A percentile compares a stretch with the other conserved stretches of the same genome.
phyloP scores from a whole-genome alignment of 2,888 invertebrate genomes.

The Megastigmus dorsalis region DNA sequence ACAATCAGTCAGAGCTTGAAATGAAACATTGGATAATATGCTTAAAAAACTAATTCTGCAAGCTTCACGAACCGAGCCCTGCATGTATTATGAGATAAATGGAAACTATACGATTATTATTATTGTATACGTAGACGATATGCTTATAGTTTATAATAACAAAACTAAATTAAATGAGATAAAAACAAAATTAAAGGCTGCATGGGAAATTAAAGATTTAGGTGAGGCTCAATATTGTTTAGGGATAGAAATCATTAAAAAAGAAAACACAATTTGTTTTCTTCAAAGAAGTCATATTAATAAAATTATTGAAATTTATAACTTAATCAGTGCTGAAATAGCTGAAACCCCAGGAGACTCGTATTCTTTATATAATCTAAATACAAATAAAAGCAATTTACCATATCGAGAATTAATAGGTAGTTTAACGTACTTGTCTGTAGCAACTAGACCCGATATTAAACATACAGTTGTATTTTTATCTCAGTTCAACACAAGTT shows the following conservation, averaged over 20 bases:
- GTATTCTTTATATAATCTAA: background rate
- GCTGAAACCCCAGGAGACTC: background rate
- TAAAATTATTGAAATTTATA: background rate
- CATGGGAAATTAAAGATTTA: background rate
- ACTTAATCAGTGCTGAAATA: background rate
- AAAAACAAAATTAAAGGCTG: background rate
- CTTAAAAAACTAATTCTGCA: background rate
- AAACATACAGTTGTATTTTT: conserved; percentile 3
- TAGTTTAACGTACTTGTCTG: conserved; percentile 13
- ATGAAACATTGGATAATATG: background rate
- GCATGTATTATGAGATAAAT: conserved; percentile 1
- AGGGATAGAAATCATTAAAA: background rate
- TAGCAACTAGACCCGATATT: conserved; percentile 17
- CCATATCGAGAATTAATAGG: conserved; percentile 34
- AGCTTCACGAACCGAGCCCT: background rate
- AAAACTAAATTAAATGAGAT: background rate
- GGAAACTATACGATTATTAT: background rate
- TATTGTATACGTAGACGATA: conserved; percentile 4
- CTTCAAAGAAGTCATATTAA: background rate
- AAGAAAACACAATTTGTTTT: background rate
- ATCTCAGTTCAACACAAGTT: background rate
- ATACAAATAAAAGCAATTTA: background rate
- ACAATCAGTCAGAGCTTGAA: background rate
- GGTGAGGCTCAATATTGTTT: background rate
- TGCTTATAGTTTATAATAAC: conserved; percentile 3